Conservation (phyloP, 1,140 invertebrate genomes). For the Venturia canescens region DNA sequence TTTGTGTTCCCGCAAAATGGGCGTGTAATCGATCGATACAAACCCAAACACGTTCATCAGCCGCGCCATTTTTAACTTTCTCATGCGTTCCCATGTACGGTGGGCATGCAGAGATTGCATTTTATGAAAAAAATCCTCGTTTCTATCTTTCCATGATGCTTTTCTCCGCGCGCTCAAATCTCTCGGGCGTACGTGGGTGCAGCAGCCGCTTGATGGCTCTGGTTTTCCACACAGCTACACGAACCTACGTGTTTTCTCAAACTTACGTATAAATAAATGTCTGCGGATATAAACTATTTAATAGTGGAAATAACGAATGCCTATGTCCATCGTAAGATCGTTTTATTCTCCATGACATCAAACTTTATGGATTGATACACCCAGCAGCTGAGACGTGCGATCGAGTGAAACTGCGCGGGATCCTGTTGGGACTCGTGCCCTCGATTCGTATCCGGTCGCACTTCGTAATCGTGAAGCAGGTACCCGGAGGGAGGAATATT, state of each 20-base stretch:
- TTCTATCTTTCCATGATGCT: neutral
- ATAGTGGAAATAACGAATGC: no score
- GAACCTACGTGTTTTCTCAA: neutral
- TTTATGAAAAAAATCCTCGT: neutral
- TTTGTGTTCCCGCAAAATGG: neutral
- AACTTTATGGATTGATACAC: no score
- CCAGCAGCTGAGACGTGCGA: neutral
- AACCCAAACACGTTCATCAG: constrained; percentile 11
- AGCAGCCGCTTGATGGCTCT: neutral
- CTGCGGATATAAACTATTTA: no score
- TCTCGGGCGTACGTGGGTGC: neutral
- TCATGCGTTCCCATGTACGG: neutral
- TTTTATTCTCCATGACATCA: no score
- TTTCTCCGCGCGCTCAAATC: neutral
- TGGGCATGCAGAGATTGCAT: neutral
- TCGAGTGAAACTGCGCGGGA: neutral
- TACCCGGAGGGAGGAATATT: no score
- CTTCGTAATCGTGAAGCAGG: neutral
- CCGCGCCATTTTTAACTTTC: neutral
- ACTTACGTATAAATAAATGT: no score
- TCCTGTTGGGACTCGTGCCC: neutral
- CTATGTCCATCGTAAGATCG: no score
- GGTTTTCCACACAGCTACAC: neutral
- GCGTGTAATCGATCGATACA: neutral
- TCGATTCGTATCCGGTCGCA: neutral